Evolutionary conservation across 2,888 invertebrate species (phyloP).

Genomic region (Crocallis elinguaria): DNA sequence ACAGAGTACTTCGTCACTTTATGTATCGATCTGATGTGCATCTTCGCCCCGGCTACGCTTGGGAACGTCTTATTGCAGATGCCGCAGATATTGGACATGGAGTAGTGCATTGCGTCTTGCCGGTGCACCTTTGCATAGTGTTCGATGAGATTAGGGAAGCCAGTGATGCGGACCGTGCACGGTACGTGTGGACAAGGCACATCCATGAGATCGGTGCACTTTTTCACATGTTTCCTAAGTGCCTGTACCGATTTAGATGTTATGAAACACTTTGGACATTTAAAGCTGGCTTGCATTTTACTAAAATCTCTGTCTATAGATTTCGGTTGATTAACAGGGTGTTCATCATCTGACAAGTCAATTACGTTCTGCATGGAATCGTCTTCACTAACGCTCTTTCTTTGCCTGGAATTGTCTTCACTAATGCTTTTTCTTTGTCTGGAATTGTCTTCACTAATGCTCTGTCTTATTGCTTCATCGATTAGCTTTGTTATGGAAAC

Average conservation of each 20-base stretch:
- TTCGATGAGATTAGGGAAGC: slow-evolving; percentile 38
- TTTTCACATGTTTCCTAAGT: slow-evolving; percentile 55
- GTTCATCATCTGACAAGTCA: slow-evolving; percentile 54
- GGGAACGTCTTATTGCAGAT: slow-evolving; percentile 5
- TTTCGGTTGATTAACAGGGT: background rate
- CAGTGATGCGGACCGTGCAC: slow-evolving; percentile 15
- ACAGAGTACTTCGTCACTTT: background rate
- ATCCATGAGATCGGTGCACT: slow-evolving; percentile 35
- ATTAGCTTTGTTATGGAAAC: slow-evolving; percentile 13
- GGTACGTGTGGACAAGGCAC: slow-evolving; percentile 33
- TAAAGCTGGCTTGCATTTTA: slow-evolving; percentile 32
- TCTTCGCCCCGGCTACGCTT: slow-evolving; percentile 8
- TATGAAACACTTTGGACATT: slow-evolving; percentile 56
- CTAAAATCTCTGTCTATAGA: background rate
- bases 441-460: too few relatives aligned
- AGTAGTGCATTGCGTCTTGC: background rate
- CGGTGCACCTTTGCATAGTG: slow-evolving; percentile 49
- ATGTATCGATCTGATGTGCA: slow-evolving; percentile 15
- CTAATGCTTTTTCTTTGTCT: background rate
- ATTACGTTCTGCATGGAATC: slow-evolving; percentile 41
- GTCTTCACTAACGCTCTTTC: slow-evolving; percentile 3
- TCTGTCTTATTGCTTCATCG: background rate
- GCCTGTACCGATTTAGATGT: slow-evolving; percentile 36
- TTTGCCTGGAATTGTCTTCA: background rate
- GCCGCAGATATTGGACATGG: background rate